Conservation (phyloP, 1,140 invertebrate genomes). For the Drosophila bocqueti region DNA sequence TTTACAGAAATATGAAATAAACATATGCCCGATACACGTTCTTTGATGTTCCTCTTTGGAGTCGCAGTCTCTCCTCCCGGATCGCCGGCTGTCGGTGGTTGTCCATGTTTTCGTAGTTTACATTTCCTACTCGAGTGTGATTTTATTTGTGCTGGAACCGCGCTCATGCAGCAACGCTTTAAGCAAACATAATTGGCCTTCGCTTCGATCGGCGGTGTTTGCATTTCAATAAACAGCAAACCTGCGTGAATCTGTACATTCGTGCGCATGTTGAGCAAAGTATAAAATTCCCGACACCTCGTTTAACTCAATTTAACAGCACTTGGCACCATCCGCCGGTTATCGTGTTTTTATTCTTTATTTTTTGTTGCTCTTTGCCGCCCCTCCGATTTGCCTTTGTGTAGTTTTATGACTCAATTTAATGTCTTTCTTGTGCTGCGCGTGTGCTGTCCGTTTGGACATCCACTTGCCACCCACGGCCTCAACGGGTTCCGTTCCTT, state of each 20-base stretch:
- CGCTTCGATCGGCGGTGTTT: conserved; percentile 68
- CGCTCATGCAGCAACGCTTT: conserved; percentile 62
- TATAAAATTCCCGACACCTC: conserved; percentile 69
- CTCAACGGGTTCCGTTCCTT: conserved; percentile 31
- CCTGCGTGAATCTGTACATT: conserved; percentile 56
- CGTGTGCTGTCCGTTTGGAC: conserved; percentile 67
- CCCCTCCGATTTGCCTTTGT: conserved; percentile 47
- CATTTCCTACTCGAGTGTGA: conserved; percentile 78
- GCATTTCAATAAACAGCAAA: conserved; percentile 52
- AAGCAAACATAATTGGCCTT: conserved; percentile 83
- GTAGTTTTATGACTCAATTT: conserved; percentile 79
- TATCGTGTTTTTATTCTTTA: conserved; percentile 36
- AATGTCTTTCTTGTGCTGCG: conserved; percentile 72
- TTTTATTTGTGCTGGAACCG: conserved; percentile 74
- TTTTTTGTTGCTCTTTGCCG: background rate
- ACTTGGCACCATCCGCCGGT: conserved; percentile 65
- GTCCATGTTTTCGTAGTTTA: conserved; percentile 62
- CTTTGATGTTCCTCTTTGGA: conserved; percentile 33
- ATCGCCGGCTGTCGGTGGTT: conserved; percentile 39
- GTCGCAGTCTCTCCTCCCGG: conserved; percentile 33
- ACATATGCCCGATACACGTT: conserved; percentile 57
- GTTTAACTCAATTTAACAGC: conserved; percentile 71
- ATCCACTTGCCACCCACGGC: conserved; percentile 38
- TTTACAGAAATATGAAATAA: conserved; percentile 79
- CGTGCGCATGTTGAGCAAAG: conserved; percentile 65